These are phyloP conservation scores for Capitulum mitella DNA, from an alignment of 2,888 invertebrate genomes.

Conservation along the genomic window DNA sequence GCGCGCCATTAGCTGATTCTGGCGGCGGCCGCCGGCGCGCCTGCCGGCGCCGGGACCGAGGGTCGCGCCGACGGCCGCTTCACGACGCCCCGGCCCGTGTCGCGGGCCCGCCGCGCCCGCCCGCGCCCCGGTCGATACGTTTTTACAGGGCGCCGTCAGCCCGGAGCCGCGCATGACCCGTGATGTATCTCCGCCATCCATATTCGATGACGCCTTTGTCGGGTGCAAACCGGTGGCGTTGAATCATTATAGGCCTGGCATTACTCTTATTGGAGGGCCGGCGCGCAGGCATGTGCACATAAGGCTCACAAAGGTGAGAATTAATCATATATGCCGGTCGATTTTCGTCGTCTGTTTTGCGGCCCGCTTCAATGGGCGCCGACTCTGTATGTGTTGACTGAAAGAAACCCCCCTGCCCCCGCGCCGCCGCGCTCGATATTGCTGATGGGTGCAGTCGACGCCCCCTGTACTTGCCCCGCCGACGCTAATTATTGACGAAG, in stretches of 20 bases:
- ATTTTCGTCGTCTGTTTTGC: neutral
- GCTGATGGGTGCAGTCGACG: neutral
- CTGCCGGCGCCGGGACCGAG: neutral
- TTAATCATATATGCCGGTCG: constrained; percentile 13
- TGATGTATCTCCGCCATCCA: constrained; percentile 22
- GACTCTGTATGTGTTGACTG: neutral
- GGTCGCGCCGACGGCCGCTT: no score
- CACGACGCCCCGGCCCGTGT: no score
- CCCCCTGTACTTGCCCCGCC: no score
- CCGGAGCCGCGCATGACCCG: neutral
- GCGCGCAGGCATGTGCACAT: neutral
- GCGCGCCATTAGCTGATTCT: constrained; percentile 11
- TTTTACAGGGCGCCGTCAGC: neutral
- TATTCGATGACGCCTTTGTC: constrained; percentile 21
- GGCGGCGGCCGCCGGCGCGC: neutral
- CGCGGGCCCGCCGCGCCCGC: no score
- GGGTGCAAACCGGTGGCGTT: constrained; percentile 3
- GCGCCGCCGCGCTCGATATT: neutral
- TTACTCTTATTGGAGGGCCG: neutral
- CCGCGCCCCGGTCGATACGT: neutral
- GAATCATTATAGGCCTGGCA: neutral
- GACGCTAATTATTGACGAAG: no score
- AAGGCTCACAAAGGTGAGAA: constrained; percentile 16
- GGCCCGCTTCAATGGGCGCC: neutral
- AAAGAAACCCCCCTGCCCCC: neutral